Evolutionary conservation across 2,888 invertebrate species (phyloP), one percentile per base, ranked within the genome.

Genomic region (Oegoconia quadripuncta): DNA sequence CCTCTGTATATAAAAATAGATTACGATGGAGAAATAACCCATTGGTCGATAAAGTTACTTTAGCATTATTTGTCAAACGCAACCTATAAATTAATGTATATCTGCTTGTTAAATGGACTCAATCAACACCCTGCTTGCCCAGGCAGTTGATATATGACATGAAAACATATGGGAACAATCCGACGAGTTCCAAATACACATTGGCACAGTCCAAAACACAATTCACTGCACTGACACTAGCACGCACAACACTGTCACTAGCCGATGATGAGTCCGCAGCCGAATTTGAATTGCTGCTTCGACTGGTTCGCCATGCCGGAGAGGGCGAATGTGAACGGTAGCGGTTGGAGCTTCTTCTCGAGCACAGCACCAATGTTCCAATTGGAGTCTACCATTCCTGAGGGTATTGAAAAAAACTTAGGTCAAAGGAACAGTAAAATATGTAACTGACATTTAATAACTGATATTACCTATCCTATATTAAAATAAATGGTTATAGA

Each of bases 231-330:
- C 14, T 16, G 13, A 13, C 18, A 18, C 27, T 18, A 20, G 12
- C 23, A 34, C 14, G 12, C 31, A 39, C 26, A 36, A 17, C 44
- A 42, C 44, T 39, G 27, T 12, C 31, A 29, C 48, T 93, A 96
- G 71, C 98, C 98, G 64, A 98, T 95, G 72, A 98, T 94, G 59
- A 99, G 91, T 43, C 98, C 98, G 67, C 97, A 93, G 52, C 98
- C 98, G 62, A 98, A 93, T 79, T 95, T 93, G 84, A 97, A 97
- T 69, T 95, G 94, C 71, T 93, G 93, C 78, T 98, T 98, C 44
- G 91, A 91, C 73, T 98, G 98, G 89, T 97, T 98, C 62, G 97
- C 90, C 83, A 95, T 91, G 39, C 96, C 98, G 56, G 97, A 97
- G 26, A 99, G 89, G 3, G 96, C 94, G 64, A 99, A 94, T 6